Evolutionary conservation across 2,797 vertebrate genomes (phyloP).

Genomic region (Muscicapa comitata): DNA sequence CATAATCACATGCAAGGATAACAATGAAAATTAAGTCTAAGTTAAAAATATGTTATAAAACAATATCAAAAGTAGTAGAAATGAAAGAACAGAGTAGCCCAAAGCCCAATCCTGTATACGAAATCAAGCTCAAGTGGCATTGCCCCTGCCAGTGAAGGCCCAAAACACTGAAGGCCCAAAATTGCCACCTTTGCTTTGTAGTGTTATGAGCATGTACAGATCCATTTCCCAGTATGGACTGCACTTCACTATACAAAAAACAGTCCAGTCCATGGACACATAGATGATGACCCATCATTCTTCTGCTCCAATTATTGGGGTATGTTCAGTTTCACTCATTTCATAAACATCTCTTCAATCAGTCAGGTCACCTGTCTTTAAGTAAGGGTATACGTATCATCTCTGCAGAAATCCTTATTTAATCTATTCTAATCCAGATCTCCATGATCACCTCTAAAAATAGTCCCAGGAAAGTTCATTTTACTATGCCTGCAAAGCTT

Average conservation of each 20-base stretch:
- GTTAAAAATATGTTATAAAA: neutral
- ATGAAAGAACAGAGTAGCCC: neutral
- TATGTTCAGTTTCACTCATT: neutral
- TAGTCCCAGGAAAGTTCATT: neutral
- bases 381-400: conserved; percentile 24
- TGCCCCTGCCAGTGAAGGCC: neutral
- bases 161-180: neutral
- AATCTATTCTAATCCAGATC: conserved; percentile 52
- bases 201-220: accelerated
- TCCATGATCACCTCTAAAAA: conserved; percentile 37
- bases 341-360: neutral
- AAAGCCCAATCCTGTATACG: neutral
- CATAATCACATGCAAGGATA: neutral
- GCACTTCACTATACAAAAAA: neutral
- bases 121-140: neutral
- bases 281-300: neutral
- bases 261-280: accelerated
- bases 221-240: neutral
- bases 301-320: neutral
- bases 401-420: conserved; percentile 1
- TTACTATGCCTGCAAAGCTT: neutral
- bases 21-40: neutral
- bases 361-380: neutral
- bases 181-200: neutral
- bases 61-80: neutral